Conservation (phyloP, 53 echinoderm and acorn worm species). For the Holothuria leucospilota region DNA sequence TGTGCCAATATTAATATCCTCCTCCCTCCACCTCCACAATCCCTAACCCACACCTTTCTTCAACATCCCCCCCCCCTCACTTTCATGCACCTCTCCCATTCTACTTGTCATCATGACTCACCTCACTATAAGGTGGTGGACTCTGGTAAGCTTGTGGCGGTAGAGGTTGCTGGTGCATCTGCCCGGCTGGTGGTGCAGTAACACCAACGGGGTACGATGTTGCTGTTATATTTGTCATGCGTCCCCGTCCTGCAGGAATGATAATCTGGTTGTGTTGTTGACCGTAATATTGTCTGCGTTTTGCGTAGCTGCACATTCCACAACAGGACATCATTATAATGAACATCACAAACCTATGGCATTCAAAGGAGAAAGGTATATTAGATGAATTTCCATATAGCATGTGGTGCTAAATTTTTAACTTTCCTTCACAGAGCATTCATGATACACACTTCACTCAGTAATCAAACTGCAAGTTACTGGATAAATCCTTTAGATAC, state of each 20-base stretch:
- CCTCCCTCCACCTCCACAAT: neutral
- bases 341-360: constrained; percentile 83
- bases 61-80: neutral
- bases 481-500: no score
- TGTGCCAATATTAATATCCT: no score
- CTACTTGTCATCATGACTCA: constrained; percentile 30
- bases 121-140: constrained; percentile 88
- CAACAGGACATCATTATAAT: constrained; percentile 96
- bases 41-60: neutral
- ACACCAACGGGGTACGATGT: constrained; percentile 33
- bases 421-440: neutral
- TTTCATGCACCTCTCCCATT: neutral
- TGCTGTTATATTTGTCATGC: constrained; percentile 7
- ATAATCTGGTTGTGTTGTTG: constrained; percentile 53
- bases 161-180: constrained; percentile 43
- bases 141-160: constrained; percentile 69
- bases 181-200: neutral
- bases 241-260: constrained; percentile 17
- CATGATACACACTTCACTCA: neutral
- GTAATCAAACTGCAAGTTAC: no score
- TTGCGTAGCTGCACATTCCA: constrained; percentile 85
- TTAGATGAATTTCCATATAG: no score
- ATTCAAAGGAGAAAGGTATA: neutral
- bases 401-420: neutral
- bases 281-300: constrained; percentile 78